phyloP scores from a whole-genome alignment of 2,113 vertebrate species.

The Rana temporaria region DNA sequence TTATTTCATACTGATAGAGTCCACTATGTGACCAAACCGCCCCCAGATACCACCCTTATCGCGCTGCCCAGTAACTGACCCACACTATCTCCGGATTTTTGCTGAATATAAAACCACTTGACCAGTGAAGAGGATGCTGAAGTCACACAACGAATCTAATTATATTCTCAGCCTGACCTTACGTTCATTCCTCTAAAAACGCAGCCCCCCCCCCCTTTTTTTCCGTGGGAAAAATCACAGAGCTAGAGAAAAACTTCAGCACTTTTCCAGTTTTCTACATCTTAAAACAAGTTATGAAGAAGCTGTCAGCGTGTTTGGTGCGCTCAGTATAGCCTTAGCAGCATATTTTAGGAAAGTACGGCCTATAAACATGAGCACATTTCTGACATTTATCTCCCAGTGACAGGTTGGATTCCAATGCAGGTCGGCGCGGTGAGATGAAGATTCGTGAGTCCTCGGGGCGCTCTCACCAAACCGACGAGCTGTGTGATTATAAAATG shows the following conservation, averaged over 20 bases:
- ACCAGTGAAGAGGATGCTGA: constrained; percentile 31
- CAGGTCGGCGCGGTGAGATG: not conserved
- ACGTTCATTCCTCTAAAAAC: constrained; percentile 4
- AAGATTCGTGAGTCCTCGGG: not conserved
- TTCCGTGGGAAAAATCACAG: not conserved
- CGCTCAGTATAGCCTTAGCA: too few species aligned
- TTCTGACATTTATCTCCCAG: not conserved
- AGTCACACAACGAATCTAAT: not conserved
- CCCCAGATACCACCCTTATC: constrained; percentile 18
- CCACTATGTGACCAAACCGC: too few species aligned
- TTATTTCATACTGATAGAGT: too few species aligned
- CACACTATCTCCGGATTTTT: constrained; percentile 25
- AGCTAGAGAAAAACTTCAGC: not conserved
- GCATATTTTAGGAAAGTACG: too few species aligned
- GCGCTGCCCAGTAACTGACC: constrained; percentile 19
- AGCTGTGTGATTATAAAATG: not conserved
- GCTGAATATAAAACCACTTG: constrained; percentile 41
- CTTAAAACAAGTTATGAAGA: too few species aligned
- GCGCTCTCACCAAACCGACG: not conserved
- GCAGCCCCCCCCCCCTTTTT: not conserved
- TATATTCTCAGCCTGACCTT: constrained; percentile 34
- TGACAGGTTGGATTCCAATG: not conserved
- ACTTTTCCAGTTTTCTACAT: too few species aligned
- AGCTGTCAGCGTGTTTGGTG: too few species aligned
- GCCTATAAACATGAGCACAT: too few species aligned